Evolutionary conservation across 2,113 vertebrate genomes (phyloP).

Genomic region (Procavia capensis): DNA sequence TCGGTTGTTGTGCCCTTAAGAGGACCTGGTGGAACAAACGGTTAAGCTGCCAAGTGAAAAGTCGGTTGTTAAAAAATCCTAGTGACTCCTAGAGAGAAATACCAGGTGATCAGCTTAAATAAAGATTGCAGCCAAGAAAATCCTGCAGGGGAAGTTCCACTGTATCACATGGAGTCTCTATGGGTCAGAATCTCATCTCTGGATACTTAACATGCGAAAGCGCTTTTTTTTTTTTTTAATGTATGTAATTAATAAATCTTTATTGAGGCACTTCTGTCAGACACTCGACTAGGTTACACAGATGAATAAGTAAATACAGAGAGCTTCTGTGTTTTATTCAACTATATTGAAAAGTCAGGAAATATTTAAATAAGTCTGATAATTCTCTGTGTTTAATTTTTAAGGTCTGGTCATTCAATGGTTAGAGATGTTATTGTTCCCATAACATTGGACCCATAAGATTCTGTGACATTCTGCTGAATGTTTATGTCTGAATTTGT

Average conservation of each 20-base stretch:
- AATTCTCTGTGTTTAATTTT: not conserved
- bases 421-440: not conserved
- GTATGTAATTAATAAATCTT: not conserved
- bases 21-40: no score
- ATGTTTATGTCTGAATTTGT: not conserved
- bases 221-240: not conserved
- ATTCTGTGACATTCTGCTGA: not conserved
- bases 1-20: no score
- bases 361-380: not conserved
- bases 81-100: no score
- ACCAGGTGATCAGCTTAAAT: no score
- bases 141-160: no score
- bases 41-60: no score
- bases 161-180: no score
- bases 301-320: not conserved
- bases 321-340: not conserved
- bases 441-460: not conserved
- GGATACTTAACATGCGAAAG: not conserved
- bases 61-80: no score
- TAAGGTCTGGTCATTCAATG: not conserved
- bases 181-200: not conserved
- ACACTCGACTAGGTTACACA: rapidly evolving
- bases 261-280: not conserved
- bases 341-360: not conserved
- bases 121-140: no score